Evolutionary conservation across 2,888 invertebrate genomes (phyloP), one percentile per base, ranked within the genome.

Genomic region (Lochmaea capreae): DNA sequence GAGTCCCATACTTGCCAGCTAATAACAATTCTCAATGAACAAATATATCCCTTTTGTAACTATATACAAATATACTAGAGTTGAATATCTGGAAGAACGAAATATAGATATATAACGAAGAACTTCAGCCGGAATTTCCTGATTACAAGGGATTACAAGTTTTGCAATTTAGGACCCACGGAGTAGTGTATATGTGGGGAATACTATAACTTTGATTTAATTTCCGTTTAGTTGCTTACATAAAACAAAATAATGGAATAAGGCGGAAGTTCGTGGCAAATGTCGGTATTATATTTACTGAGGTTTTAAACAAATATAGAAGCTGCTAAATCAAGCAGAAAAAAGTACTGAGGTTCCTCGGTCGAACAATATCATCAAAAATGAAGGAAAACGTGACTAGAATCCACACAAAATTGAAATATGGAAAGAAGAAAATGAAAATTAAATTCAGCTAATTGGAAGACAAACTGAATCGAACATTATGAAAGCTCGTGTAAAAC

Each of bases 181-280:
- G 16, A 18, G 16, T 54, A 18, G 18, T 54, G 54, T 16, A 16
- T 61, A 61, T 61, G n/a, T 58, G 18, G 11, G 26, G 58, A 58
- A 26, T 61, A 70, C 70, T 63, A 63, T 70, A 70, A 70, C 70
- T 70, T 70, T 63, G 70, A 70, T 54, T 70, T 70, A 70, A 70
- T 70, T 70, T 70, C 70, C 70, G 62, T 52, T 62, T 63, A n/a
- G 39, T n/a, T 46, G 33, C 49, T 39, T 33, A 33, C 39, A 61
- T 39, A n/a, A 61, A 61, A n/a, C 18, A 57, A 57, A 22, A 57
- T 22, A 57, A 57, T 18, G 49, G 26, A 49, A 9, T 46, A n/a
- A 49, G 49, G n/a, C 49, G 18, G 39, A 26, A 65, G 65, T 49
- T 18, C 46, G 12, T 65, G 14, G 22, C 26, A 22, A n/a, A 61